Conservation (phyloP, 2,797 vertebrate species). For the Microctenopoma stevenorrisi region DNA sequence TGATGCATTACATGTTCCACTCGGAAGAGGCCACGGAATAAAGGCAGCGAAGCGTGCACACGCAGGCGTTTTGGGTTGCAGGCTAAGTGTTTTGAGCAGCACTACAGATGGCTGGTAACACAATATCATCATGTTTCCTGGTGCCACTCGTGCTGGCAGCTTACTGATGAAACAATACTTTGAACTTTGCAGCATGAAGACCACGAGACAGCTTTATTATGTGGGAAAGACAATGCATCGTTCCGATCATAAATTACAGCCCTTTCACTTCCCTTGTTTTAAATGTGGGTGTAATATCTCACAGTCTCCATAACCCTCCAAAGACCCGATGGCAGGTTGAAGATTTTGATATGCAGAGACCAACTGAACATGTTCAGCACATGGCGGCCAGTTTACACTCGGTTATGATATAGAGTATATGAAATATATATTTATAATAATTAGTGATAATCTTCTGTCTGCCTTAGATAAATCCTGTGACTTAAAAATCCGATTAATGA, state of each 20-base stretch:
- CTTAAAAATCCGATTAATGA: too few relatives aligned
- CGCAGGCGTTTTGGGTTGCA: constrained; percentile 65
- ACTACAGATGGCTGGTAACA: constrained; percentile 75
- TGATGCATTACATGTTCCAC: constrained; percentile 46
- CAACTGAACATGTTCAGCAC: background rate
- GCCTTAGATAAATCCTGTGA: too few relatives aligned
- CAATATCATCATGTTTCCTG: constrained; percentile 75
- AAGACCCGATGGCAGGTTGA: background rate
- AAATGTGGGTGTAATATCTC: background rate
- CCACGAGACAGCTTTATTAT: constrained; percentile 56
- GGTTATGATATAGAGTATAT: too few relatives aligned
- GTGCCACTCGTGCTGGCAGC: constrained; percentile 60
- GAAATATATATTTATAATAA: too few relatives aligned
- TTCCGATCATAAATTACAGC: background rate
- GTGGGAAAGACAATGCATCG: constrained; percentile 23
- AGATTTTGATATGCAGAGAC: background rate
- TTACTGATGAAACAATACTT: constrained; percentile 72
- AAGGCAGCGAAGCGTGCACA: constrained; percentile 25
- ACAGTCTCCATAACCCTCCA: too few relatives aligned
- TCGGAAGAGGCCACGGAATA: constrained; percentile 23
- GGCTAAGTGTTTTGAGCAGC: constrained; percentile 69
- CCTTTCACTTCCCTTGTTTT: background rate
- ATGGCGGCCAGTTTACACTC: too few relatives aligned
- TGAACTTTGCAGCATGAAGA: constrained; percentile 61
- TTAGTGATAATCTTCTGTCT: too few relatives aligned